phyloP scores from a whole-genome alignment of 2,113 vertebrate genomes.

The Mirza zaza region DNA sequence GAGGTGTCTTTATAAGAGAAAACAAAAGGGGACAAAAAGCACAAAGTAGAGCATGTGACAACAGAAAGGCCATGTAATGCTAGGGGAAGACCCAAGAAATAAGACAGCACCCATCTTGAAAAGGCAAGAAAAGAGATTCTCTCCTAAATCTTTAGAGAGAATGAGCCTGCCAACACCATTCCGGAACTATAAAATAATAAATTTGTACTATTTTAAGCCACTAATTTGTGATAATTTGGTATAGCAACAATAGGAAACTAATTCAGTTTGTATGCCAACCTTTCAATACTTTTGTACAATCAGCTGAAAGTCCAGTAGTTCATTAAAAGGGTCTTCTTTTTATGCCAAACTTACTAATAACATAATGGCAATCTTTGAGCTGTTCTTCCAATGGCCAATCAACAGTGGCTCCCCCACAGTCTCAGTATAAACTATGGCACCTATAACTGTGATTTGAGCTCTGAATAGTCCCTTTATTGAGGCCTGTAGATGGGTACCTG shows the following conservation, averaged over 20 bases:
- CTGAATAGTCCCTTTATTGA: not conserved
- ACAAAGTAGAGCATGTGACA: not conserved
- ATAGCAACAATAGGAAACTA: not conserved
- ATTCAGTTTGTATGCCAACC: not conserved
- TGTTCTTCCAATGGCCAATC: not conserved
- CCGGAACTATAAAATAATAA: not conserved
- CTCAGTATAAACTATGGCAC: not conserved
- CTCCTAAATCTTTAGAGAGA: not conserved
- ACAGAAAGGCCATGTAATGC: not conserved
- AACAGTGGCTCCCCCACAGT: not conserved
- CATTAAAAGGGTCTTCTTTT: not conserved
- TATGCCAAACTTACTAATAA: not conserved
- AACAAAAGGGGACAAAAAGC: not conserved
- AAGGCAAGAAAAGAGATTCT: not conserved
- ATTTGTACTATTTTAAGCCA: not conserved
- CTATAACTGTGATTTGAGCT: not conserved
- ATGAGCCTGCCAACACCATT: rapidly evolving
- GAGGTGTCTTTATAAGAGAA: rapidly evolving
- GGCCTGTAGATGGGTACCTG: not conserved
- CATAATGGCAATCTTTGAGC: not conserved
- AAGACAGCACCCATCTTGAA: not conserved
- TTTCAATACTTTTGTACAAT: not conserved
- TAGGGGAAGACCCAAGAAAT: not conserved
- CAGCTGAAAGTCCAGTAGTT: not conserved
- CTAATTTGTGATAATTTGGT: not conserved